A percentile compares a stretch with the other conserved stretches of the same genome.
Evolutionary conservation across 30 jellyfish, hydroid and myxozoan species (phyloP).

Genomic region (Catostylus mosaicus): DNA sequence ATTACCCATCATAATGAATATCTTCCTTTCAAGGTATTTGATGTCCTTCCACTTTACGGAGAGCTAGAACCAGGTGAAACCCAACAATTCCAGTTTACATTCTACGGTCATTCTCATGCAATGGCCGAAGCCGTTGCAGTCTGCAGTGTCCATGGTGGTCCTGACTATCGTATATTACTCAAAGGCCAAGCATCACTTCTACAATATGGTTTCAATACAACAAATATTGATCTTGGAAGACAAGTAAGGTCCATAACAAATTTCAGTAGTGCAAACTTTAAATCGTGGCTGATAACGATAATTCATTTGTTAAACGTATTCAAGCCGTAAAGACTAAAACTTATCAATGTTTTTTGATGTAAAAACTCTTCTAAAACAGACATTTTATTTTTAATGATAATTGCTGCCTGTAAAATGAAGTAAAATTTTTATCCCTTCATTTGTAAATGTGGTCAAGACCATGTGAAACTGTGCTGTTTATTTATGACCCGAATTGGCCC

Average conservation of each 20-base stretch:
- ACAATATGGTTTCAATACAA: conserved; percentile 59
- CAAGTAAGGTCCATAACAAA: conserved; percentile 86
- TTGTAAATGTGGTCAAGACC: too few relatives aligned
- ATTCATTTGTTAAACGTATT: too few relatives aligned
- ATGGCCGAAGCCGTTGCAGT: conserved; percentile 92
- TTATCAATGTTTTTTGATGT: too few relatives aligned
- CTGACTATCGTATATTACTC: conserved; percentile 82
- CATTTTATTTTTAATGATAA: too few relatives aligned
- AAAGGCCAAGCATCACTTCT: conserved; percentile 95
- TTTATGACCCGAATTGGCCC: too few relatives aligned
- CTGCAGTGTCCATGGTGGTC: conserved; percentile 95
- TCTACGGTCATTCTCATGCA: conserved; percentile 91
- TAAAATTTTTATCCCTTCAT: too few relatives aligned
- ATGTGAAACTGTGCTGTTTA: too few relatives aligned
- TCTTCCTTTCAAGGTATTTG: conserved; percentile 74
- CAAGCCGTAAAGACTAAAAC: too few relatives aligned
- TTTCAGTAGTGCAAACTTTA: background rate
- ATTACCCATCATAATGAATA: too few relatives aligned
- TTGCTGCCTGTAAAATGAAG: too few relatives aligned
- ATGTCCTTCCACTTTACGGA: conserved; percentile 93
- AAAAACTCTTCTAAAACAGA: too few relatives aligned
- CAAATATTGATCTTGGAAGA: conserved; percentile 75
- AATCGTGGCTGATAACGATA: too few relatives aligned
- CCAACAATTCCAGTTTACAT: conserved; percentile 91
- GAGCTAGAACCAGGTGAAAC: conserved; percentile 87